Evolutionary conservation across 2,888 invertebrate species (phyloP).

Genomic region (Hyposoter dolosus): DNA sequence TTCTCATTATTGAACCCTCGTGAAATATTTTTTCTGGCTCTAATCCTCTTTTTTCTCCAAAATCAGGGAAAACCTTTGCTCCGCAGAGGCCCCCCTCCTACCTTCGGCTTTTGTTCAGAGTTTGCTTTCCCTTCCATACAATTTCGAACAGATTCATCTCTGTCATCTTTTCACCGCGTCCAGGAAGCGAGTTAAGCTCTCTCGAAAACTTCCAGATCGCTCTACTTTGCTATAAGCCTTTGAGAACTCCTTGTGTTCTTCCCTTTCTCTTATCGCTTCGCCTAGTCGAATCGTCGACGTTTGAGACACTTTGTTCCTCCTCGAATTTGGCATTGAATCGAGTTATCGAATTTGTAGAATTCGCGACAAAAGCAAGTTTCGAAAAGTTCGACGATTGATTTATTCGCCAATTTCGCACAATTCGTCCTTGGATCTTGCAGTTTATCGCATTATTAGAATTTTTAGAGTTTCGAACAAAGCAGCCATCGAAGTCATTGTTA

Average conservation of each 20-base stretch:
- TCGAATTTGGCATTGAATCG: conserved; percentile 43
- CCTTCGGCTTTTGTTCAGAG: conserved; percentile 26
- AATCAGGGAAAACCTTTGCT: conserved; percentile 41
- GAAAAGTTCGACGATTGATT: background rate
- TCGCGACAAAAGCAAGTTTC: conserved; percentile 33
- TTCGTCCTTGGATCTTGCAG: background rate
- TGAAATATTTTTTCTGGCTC: background rate
- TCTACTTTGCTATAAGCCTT: conserved; percentile 27
- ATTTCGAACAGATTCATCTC: conserved; percentile 26
- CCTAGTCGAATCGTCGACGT: background rate
- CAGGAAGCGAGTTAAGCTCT: conserved; percentile 16
- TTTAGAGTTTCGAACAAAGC: background rate
- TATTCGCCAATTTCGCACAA: background rate
- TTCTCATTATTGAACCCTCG: background rate
- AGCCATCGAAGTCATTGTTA: background rate
- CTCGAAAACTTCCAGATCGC: conserved; percentile 29
- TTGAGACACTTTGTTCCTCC: conserved; percentile 4
- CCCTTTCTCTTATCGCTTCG: background rate
- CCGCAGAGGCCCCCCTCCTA: background rate
- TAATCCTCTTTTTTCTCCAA: conserved; percentile 44
- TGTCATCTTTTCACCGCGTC: conserved; percentile 24
- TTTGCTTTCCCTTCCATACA: conserved; percentile 25
- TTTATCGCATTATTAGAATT: background rate
- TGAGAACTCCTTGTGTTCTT: background rate
- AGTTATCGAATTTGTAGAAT: conserved; percentile 51